These are phyloP conservation scores for Chelonus formosanus DNA, from an alignment of 2,888 invertebrate species.

Conservation along the genomic window DNA sequence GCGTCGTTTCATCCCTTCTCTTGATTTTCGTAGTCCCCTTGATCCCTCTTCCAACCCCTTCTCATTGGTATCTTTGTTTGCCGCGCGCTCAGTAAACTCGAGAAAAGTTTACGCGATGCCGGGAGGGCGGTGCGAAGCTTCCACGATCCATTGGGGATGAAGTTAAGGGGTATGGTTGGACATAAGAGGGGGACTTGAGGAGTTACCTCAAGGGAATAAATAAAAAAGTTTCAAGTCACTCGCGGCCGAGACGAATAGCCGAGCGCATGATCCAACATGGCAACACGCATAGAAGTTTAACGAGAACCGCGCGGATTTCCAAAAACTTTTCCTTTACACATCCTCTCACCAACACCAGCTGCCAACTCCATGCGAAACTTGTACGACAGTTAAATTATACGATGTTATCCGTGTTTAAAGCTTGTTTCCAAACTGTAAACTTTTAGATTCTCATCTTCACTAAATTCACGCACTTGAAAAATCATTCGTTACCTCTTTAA, in stretches of 20 bases:
- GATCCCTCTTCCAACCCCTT: slow-evolving; percentile 16
- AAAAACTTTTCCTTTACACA: not conserved
- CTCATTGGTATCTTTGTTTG: slow-evolving; percentile 9
- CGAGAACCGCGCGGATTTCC: slow-evolving; percentile 18
- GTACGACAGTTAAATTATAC: slow-evolving; percentile 30
- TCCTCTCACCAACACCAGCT: not conserved
- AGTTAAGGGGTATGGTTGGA: not conserved
- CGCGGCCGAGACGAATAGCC: slow-evolving; percentile 33
- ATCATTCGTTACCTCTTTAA: not conserved
- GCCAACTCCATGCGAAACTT: slow-evolving; percentile 22
- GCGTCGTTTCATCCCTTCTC: slow-evolving; percentile 4
- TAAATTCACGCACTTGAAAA: slow-evolving; percentile 6
- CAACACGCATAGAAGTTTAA: slow-evolving; percentile 39
- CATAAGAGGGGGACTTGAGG: not conserved
- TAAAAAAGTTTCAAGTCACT: slow-evolving; percentile 29
- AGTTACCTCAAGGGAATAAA: slow-evolving; percentile 20
- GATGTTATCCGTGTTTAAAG: slow-evolving; percentile 24
- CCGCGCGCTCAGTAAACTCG: slow-evolving; percentile 39
- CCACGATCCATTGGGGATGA: slow-evolving; percentile 18
- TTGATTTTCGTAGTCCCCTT: not conserved
- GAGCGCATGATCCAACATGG: slow-evolving; percentile 58
- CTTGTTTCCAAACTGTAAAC: slow-evolving; percentile 24
- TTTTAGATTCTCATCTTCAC: slow-evolving; percentile 14
- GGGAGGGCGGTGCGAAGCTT: slow-evolving; percentile 33
- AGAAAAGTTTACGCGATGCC: slow-evolving; percentile 42